These are phyloP conservation scores for Hydrolagus affinis DNA, from an alignment of 2,113 vertebrate genomes.

Conservation along the genomic window DNA sequence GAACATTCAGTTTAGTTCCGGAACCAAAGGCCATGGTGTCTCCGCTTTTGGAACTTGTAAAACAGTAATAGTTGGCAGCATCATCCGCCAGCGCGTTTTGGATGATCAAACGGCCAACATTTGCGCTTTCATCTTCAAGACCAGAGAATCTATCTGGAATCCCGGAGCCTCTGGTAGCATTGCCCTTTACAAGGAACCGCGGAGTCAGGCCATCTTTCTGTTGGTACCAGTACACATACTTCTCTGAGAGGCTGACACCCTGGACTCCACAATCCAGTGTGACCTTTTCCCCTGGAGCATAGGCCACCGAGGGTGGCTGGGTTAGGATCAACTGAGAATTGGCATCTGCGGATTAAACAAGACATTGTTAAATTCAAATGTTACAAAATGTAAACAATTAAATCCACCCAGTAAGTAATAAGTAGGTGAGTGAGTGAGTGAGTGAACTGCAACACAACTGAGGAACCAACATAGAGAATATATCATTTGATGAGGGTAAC, in stretches of 20 bases:
- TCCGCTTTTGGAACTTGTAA: rapidly evolving
- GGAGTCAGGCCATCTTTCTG: background rate
- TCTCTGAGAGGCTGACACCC: background rate
- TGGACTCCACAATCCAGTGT: background rate
- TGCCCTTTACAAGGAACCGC: background rate
- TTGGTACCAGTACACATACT: background rate
- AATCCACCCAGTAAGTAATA: no score
- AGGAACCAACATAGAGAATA: no score
- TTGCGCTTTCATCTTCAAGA: background rate
- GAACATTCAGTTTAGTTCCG: background rate
- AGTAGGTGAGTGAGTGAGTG: no score
- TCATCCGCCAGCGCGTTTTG: background rate
- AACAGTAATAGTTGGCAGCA: background rate
- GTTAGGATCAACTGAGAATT: background rate
- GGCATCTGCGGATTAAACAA: background rate
- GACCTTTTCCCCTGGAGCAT: background rate
- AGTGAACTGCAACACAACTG: no score
- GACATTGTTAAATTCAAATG: background rate
- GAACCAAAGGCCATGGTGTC: background rate
- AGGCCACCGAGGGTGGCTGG: background rate
- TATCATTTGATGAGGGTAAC: no score
- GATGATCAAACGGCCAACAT: background rate
- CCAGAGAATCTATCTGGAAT: background rate
- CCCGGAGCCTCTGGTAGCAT: background rate
- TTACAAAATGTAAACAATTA: no score